Evolutionary conservation across 2,888 invertebrate species (phyloP).

Genomic region (Eulithis testata): DNA sequence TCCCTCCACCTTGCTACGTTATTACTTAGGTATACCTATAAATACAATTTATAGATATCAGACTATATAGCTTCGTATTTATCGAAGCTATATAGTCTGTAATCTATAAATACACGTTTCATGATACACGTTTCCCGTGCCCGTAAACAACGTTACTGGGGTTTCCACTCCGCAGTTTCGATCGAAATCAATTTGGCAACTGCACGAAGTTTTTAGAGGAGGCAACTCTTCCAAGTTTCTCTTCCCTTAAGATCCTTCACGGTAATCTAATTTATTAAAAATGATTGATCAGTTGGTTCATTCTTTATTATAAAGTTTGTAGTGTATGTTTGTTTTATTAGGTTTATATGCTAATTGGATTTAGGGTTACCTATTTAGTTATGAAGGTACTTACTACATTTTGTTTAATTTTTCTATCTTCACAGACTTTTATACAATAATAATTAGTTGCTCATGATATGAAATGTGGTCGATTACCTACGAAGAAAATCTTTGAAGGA

Average conservation of each 20-base stretch:
- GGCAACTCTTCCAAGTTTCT: conserved; percentile 45
- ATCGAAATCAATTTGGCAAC: conserved; percentile 69
- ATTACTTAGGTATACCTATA: no score
- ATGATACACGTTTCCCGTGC: conserved; percentile 48
- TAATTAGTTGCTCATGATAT: no score
- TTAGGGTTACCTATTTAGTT: background rate
- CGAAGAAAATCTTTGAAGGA: conserved; percentile 13
- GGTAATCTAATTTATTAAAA: conserved; percentile 40
- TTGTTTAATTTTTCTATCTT: no score
- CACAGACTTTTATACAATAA: no score
- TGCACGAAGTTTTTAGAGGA: conserved; percentile 58
- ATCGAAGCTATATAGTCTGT: no score
- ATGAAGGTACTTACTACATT: no score
- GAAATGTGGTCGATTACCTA: no score
- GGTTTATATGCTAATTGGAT: background rate
- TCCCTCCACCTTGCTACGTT: no score
- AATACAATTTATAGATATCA: background rate
- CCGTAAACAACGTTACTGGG: conserved; percentile 58
- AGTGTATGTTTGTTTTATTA: background rate
- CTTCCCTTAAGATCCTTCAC: conserved; percentile 33
- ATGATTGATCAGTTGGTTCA: conserved; percentile 24
- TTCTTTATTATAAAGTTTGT: background rate
- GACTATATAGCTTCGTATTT: conserved; percentile 32
- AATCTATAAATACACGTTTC: no score
- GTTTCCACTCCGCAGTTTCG: conserved; percentile 57